Base-by-base conservation (phyloP, 2,797 vertebrate genomes). In the Arnoldichthys spilopterus region DNA sequence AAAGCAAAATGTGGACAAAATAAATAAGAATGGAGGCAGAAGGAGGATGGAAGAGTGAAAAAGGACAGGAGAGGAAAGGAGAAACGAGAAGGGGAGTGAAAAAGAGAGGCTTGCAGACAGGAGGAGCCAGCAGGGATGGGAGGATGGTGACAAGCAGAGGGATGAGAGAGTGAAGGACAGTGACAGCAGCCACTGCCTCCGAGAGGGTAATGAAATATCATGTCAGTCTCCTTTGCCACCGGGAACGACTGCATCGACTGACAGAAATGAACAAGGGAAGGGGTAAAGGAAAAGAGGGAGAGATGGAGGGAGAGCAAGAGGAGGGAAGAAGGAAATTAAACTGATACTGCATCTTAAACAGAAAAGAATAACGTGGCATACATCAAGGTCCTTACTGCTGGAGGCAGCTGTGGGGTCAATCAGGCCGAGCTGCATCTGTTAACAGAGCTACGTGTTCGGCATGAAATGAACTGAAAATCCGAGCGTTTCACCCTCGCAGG, bases 201-300 rank as follows among this genome's bases (percentile, higher is more conserved):
- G 59, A 76, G 69, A 73, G 45, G 32, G 56, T 63, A 71, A 81
- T 71, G 79, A 83, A 83, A 78, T 74, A 83, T 78, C 64, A 74
- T 64, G 71, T 79, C 72, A 73, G 61, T 73, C n/a, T 28, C 66
- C 58, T 56, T 53, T 37, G 51, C 71, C 74, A 79, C 62, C 47
- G 67, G 69, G 28, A 81, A 77, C 64, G 62, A 79, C 76, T 70
- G 74, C 66, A 78, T 70, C 71, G 54, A 63, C 24, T 51, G 32
- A 32, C n/a, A 45, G 49, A 82, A 53, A 79, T 63, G 68, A 75
- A 68, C 5, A 47, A 51, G 62, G 40, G 64, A 37, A 64, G 56
- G 51, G 34, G 22, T 30, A 20, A 20, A 34, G 66, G 22, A 6
- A 34, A 20, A 20, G 32, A 22, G 15, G 13, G 9, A 12, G 63